Conservation (phyloP, 30 jellyfish, hydroid and myxozoan genomes). For the Chironex yamaguchii region DNA sequence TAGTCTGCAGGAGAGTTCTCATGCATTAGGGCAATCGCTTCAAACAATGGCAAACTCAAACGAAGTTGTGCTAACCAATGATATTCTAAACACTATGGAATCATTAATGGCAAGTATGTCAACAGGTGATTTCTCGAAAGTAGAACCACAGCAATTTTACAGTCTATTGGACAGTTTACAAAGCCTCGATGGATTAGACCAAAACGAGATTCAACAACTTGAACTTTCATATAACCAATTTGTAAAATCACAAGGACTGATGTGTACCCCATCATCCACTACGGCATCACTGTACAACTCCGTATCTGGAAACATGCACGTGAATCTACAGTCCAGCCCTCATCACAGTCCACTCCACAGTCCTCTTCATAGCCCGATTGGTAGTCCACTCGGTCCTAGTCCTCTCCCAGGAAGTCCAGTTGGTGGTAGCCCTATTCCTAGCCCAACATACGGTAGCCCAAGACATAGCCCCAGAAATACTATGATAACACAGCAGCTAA, state of each 20-base stretch:
- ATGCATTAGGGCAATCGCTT: slow-evolving; percentile 10
- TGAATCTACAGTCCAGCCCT: slow-evolving; percentile 65
- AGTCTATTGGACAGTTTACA: slow-evolving; percentile 86
- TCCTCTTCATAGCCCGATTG: slow-evolving; percentile 27
- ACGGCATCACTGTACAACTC: slow-evolving; percentile 56
- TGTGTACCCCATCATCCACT: slow-evolving; percentile 46
- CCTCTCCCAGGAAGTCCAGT: background rate
- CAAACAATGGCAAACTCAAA: slow-evolving; percentile 10
- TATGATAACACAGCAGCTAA: no score
- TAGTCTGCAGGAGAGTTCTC: background rate
- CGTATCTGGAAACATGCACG: slow-evolving; percentile 20
- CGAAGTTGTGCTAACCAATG: slow-evolving; percentile 47
- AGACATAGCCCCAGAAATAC: no score
- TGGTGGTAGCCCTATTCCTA: no score
- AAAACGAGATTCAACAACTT: slow-evolving; percentile 76
- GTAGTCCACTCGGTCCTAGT: background rate
- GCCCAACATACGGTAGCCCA: background rate
- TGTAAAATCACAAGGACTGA: slow-evolving; percentile 63
- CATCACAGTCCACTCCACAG: slow-evolving; percentile 71
- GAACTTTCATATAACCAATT: slow-evolving; percentile 86
- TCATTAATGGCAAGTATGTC: slow-evolving; percentile 85
- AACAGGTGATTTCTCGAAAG: slow-evolving; percentile 82
- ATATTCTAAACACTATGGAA: slow-evolving; percentile 86
- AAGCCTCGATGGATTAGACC: slow-evolving; percentile 90
- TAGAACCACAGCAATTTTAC: slow-evolving; percentile 88